A percentile compares a stretch with the other conserved stretches of the same genome.
Evolutionary conservation across 1,140 invertebrate genomes (phyloP).

Genomic region (Zeugodacus cucurbitae): DNA sequence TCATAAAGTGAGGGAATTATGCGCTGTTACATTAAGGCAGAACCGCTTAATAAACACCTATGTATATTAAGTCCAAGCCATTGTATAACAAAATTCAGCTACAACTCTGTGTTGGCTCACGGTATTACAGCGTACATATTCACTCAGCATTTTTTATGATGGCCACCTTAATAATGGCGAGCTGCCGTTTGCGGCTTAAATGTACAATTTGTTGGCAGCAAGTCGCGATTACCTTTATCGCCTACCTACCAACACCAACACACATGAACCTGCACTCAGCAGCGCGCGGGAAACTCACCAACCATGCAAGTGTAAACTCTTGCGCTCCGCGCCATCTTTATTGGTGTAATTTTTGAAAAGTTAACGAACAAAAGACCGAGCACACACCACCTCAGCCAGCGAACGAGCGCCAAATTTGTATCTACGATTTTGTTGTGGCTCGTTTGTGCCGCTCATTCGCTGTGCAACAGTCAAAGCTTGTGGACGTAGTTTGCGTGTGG

Average conservation of each 20-base stretch:
- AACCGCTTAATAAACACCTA: too few relatives aligned
- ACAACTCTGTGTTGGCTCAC: too few relatives aligned
- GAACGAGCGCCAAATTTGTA: conserved; percentile 6
- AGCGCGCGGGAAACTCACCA: conserved; percentile 14
- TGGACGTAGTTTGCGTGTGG: conserved; percentile 21
- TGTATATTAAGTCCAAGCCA: too few relatives aligned
- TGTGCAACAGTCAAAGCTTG: conserved; percentile 42
- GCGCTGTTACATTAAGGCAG: too few relatives aligned
- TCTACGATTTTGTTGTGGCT: background rate
- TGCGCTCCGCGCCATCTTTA: conserved; percentile 43
- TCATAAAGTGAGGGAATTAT: too few relatives aligned
- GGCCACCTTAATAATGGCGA: background rate
- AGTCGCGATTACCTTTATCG: conserved; percentile 14
- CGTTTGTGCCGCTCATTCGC: conserved; percentile 41
- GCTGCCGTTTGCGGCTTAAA: conserved; percentile 8
- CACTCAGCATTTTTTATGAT: background rate
- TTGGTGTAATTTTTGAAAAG: conserved; percentile 34
- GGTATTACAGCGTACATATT: too few relatives aligned
- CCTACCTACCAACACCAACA: background rate
- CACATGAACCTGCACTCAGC: background rate
- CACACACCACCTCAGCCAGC: background rate
- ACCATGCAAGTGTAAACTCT: background rate
- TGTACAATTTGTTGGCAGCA: conserved; percentile 9
- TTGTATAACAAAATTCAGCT: too few relatives aligned
- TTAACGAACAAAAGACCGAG: conserved; percentile 37